These are phyloP conservation scores for Monomorium pharaonis DNA, from an alignment of 1,140 invertebrate genomes.

Conservation along the genomic window DNA sequence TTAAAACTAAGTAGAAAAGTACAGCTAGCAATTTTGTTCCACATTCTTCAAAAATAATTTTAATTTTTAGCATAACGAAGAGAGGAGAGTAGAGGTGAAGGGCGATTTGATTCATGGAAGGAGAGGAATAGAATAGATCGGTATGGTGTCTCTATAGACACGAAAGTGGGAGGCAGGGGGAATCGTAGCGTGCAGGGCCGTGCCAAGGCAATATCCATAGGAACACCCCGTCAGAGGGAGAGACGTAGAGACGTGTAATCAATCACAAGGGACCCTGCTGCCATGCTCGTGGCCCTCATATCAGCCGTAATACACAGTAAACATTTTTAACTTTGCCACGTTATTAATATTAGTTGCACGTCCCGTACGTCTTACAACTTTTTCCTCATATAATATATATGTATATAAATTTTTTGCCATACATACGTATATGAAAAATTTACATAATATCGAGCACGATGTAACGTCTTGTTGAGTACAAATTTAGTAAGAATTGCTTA, in stretches of 20 bases:
- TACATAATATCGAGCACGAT: neutral
- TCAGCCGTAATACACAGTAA: constrained; percentile 84
- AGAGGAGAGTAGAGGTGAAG: neutral
- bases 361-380: constrained; percentile 42
- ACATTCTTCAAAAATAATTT: constrained; percentile 63
- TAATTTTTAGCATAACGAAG: constrained; percentile 56
- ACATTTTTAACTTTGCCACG: constrained; percentile 86
- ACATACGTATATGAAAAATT: constrained; percentile 20
- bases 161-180: constrained; percentile 33
- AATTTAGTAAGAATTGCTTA: constrained; percentile 29
- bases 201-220: constrained; percentile 83
- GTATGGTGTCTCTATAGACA: constrained; percentile 71
- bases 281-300: constrained; percentile 84
- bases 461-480: neutral
- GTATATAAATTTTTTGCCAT: neutral
- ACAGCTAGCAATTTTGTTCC: constrained; percentile 19
- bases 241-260: constrained; percentile 82
- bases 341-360: constrained; percentile 85
- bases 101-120: constrained; percentile 68
- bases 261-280: constrained; percentile 83
- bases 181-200: constrained; percentile 69
- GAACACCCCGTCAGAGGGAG: constrained; percentile 81
- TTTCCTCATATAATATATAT: constrained; percentile 30
- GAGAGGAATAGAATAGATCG: constrained; percentile 67
- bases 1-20: constrained; percentile 26